phyloP scores from a whole-genome alignment of 2,797 vertebrate genomes.

The Platyrinchus mystaceus region DNA sequence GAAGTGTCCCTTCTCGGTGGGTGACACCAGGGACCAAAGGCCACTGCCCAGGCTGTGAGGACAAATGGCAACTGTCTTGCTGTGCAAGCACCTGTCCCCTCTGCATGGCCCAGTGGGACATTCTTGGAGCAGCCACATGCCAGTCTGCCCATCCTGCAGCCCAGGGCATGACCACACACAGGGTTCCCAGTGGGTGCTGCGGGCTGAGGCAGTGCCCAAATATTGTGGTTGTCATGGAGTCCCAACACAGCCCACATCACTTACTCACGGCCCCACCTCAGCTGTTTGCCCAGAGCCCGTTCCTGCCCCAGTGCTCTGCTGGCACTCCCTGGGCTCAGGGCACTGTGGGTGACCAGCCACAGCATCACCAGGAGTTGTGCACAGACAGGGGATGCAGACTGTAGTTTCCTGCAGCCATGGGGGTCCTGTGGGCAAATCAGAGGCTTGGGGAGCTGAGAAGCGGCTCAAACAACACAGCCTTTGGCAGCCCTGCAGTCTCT shows the following conservation, averaged over 20 bases:
- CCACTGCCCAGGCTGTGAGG: not conserved
- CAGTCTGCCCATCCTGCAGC: not conserved
- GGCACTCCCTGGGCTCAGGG: not conserved
- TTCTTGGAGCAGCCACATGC: not conserved
- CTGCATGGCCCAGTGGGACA: not conserved
- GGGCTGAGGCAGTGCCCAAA: slow-evolving; percentile 22
- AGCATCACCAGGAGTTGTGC: not conserved
- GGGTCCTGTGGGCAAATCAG: not conserved
- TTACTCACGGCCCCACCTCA: slow-evolving; percentile 23
- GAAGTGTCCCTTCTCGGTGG: not conserved
- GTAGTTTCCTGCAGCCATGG: not conserved
- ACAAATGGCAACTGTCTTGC: not conserved
- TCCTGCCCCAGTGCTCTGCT: not conserved
- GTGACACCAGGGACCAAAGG: not conserved
- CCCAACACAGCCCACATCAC: not conserved
- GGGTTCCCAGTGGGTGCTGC: not conserved
- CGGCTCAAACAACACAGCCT: not conserved
- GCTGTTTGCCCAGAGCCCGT: not conserved
- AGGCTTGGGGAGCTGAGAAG: not conserved
- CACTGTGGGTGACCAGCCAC: fast-evolving
- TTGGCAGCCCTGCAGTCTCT: not conserved
- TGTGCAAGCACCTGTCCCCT: not conserved
- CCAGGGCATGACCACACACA: fast-evolving
- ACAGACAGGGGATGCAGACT: fast-evolving
- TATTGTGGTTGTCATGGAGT: slow-evolving; percentile 44